Conservation (phyloP, 2,113 vertebrate species). For the Thamnaconus septentrionalis region DNA sequence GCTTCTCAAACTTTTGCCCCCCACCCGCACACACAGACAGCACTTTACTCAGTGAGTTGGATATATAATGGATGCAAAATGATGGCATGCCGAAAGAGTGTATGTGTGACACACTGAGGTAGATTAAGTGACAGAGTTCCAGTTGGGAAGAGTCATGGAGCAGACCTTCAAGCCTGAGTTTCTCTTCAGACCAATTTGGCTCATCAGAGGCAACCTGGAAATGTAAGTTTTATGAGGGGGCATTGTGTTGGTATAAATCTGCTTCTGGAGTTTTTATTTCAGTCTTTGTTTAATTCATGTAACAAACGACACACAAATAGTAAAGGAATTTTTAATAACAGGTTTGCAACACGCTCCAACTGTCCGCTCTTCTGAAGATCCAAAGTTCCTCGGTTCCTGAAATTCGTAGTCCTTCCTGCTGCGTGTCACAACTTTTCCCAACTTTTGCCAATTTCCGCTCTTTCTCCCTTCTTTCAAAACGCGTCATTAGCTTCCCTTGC, state of each 20-base stretch:
- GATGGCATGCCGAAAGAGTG: constrained; percentile 56
- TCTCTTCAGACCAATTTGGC: too few relatives aligned
- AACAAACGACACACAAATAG: too few relatives aligned
- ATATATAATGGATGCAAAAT: constrained; percentile 58
- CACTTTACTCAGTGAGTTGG: constrained; percentile 32
- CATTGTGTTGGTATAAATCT: too few relatives aligned
- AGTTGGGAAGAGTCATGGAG: too few relatives aligned
- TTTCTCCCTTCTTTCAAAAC: constrained; percentile 18
- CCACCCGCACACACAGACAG: constrained; percentile 45
- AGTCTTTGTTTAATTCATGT: too few relatives aligned
- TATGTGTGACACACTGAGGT: constrained; percentile 1
- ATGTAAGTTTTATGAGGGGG: too few relatives aligned
- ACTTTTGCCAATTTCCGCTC: constrained; percentile 17
- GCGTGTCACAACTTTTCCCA: constrained; percentile 36
- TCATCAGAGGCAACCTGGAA: too few relatives aligned
- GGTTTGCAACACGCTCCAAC: background rate
- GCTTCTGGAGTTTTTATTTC: too few relatives aligned
- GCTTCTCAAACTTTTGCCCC: constrained; percentile 67
- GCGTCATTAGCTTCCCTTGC: constrained; percentile 54
- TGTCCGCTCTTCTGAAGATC: background rate
- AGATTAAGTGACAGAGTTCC: background rate
- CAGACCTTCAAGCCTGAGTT: too few relatives aligned
- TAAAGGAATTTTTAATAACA: background rate
- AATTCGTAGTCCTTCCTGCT: background rate
- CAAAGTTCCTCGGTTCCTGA: background rate